A percentile compares a stretch with the other conserved stretches of the same genome.
Conservation (phyloP, 2,797 vertebrate genomes). For the Silurus aristotelis region DNA sequence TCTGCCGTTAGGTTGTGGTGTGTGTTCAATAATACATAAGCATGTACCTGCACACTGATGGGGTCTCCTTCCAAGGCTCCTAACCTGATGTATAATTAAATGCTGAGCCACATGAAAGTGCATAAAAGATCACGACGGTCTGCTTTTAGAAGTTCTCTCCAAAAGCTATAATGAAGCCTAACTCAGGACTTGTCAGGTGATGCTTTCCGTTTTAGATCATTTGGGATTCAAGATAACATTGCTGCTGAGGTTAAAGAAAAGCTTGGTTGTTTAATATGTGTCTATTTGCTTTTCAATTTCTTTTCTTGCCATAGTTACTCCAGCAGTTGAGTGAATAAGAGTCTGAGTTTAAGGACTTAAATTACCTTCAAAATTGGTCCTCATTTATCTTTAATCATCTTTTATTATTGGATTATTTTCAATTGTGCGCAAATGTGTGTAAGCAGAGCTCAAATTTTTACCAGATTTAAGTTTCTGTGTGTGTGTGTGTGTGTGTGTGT, state of each 20-base stretch:
- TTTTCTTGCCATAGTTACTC: neutral
- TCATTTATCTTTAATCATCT: neutral
- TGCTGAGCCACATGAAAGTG: constrained; percentile 84
- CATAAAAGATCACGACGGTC: constrained; percentile 76
- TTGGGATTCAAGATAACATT: neutral
- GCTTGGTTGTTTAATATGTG: neutral
- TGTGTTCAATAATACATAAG: constrained; percentile 78
- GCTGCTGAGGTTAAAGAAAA: neutral
- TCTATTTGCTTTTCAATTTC: neutral
- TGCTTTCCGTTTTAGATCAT: neutral
- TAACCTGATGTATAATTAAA: constrained; percentile 83
- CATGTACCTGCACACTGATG: constrained; percentile 80
- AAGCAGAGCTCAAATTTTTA: neutral
- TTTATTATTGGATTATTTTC: no score
- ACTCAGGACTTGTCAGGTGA: constrained; percentile 22
- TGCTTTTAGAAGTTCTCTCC: constrained; percentile 47
- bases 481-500: neutral
- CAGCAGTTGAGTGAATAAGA: no score
- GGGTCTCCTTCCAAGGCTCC: constrained; percentile 71
- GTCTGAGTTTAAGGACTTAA: neutral
- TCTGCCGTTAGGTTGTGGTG: constrained; percentile 54
- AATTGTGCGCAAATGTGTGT: neutral
- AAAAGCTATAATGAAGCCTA: constrained; percentile 31
- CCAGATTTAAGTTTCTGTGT: neutral
- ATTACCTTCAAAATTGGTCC: neutral